Conservation (phyloP, 2,888 invertebrate species). For the Seladonia tumulorum region DNA sequence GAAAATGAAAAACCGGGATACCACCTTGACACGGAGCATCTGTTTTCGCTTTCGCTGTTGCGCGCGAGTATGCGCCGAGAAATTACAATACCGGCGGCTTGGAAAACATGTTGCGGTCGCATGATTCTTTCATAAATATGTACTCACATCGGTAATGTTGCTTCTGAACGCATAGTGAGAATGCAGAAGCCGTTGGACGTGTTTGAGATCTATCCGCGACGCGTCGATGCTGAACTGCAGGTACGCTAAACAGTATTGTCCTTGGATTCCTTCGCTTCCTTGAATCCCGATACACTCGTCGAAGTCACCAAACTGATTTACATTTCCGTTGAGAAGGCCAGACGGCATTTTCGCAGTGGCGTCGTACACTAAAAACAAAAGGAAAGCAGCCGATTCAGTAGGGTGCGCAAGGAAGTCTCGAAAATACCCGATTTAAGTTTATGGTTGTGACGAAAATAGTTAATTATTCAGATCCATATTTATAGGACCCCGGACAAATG, state of each 20-base stretch:
- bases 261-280: conserved; percentile 85
- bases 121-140: conserved; percentile 28
- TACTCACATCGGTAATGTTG: conserved; percentile 89
- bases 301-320: conserved; percentile 90
- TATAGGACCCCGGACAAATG: too few species aligned
- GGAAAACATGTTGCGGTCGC: background rate
- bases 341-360: conserved; percentile 90
- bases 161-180: conserved; percentile 88
- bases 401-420: too few species aligned
- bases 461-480: background rate
- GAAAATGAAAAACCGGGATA: background rate
- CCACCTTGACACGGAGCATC: background rate
- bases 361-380: conserved; percentile 87
- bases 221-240: conserved; percentile 86
- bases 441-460: background rate
- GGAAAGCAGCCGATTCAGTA: conserved; percentile 3
- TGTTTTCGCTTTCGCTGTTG: background rate
- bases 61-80: background rate
- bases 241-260: conserved; percentile 89
- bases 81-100: background rate
- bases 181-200: conserved; percentile 86
- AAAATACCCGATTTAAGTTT: background rate
- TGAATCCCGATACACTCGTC: conserved; percentile 87
- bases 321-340: conserved; percentile 89
- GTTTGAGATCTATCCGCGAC: conserved; percentile 84